Conservation (phyloP, 2,113 vertebrate species). For the Scolopax mira region DNA sequence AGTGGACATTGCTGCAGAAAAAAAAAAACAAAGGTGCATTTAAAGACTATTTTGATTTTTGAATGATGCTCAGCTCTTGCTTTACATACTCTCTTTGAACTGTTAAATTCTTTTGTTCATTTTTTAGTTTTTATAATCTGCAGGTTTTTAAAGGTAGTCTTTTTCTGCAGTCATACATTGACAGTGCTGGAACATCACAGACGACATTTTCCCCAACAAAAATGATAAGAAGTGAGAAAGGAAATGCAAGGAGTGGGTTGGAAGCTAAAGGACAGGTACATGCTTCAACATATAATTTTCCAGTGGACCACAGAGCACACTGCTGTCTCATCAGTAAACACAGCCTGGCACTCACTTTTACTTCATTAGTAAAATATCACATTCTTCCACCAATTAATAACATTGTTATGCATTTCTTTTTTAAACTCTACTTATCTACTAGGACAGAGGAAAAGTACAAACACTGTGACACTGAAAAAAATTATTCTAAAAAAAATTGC, state of each 20-base stretch:
- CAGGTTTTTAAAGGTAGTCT: neutral
- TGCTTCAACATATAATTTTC: neutral
- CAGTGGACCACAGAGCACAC: neutral
- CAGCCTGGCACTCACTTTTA: slow-evolving; percentile 3
- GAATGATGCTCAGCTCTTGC: neutral
- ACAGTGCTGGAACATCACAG: neutral
- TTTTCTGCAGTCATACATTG: neutral
- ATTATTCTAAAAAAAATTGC: neutral
- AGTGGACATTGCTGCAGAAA: neutral
- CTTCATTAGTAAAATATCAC: slow-evolving; percentile 16
- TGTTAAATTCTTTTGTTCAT: neutral
- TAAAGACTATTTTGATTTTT: neutral
- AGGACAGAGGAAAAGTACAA: neutral
- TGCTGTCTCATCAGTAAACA: slow-evolving; percentile 37
- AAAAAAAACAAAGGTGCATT: neutral
- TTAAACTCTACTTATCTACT: neutral
- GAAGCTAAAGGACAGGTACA: slow-evolving; percentile 1
- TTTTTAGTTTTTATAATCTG: neutral
- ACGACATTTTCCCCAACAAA: neutral
- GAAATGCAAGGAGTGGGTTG: neutral
- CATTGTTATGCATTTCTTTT: neutral
- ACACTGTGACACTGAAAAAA: neutral
- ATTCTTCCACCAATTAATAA: slow-evolving; percentile 28
- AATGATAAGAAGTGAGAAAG: neutral
- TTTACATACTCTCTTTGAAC: neutral